Evolutionary conservation across 2,888 invertebrate genomes (phyloP), one percentile per base, ranked within the genome.

Genomic region (Yponomeuta evonymella): DNA sequence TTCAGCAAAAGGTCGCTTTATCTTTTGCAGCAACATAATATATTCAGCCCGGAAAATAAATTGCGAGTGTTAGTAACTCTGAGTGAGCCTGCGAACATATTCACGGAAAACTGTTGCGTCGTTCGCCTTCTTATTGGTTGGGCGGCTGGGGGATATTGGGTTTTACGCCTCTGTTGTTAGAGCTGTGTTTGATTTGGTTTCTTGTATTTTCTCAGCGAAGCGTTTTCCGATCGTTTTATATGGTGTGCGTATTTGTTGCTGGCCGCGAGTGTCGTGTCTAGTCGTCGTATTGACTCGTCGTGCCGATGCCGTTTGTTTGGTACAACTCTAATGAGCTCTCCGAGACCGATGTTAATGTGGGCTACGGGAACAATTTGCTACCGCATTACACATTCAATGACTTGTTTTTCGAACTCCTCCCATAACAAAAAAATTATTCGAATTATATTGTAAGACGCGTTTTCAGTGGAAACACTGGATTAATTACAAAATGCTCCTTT

Each of bases 11-110:
- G 84, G 83, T 89, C 86, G 76, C 81, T 81, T 82, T 88, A 83
- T 88, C 79, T 82, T 78, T 81, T 85, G 85, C 79, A 75, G 74
- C 70, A 71, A 73, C 74, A 77, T 90, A 92, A 92, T 91, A 85
- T 92, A 92, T 92, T 92, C 92, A 88, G 89, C 90, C 89, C 89
- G 83, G 89, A 90, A 91, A 91, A 92, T 92, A 91, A 92, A 92
- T 92, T 91, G 90, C 87, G 88, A 89, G 87, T 89, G 90, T 91
- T 91, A 90, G 89, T 90, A 91, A 90, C 90, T 92, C 87, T 77
- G 87, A 89, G 89, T 88, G 92, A 90, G 90, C 86, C 88, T 86
- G 89, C 84, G 89, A 92, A 91, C 91, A 91, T 90, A 91, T 92
- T 92, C 90, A 86, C 82, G 77, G 85, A 87, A 88, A 91, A 91